Evolutionary conservation across 53 echinoderm and acorn worm genomes (phyloP).

Genomic region (Stichopus horrens): DNA sequence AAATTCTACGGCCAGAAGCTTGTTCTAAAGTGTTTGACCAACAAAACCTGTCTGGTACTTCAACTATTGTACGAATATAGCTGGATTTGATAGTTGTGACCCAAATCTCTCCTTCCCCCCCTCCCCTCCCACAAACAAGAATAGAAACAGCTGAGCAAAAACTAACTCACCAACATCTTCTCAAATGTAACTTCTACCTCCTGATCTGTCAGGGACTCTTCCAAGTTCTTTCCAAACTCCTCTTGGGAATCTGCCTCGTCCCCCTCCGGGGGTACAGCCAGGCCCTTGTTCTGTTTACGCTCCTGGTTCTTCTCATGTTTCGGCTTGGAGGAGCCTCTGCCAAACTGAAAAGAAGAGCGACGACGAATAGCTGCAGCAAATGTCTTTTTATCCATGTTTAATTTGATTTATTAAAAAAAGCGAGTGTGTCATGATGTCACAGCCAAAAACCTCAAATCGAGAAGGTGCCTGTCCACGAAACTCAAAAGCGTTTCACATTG

Average conservation of each 20-base stretch:
- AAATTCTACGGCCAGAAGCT: no score
- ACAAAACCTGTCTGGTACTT: no score
- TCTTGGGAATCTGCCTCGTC: constrained; percentile 66
- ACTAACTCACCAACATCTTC: constrained; percentile 88
- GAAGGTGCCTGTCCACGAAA: no score
- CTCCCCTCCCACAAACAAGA: neutral
- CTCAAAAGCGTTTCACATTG: neutral
- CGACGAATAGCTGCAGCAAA: constrained; percentile 46
- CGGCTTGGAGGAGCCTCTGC: constrained; percentile 55
- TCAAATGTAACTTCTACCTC: constrained; percentile 95
- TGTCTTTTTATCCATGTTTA: constrained; percentile 2
- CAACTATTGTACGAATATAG: no score
- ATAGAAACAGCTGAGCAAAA: neutral
- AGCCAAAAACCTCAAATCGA: no score
- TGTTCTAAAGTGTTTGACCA: no score
- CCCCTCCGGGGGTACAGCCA: constrained; percentile 45
- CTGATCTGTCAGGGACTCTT: constrained; percentile 77
- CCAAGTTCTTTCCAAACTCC: constrained; percentile 68
- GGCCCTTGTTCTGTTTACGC: constrained; percentile 13
- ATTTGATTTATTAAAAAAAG: neutral
- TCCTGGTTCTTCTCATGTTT: constrained; percentile 49
- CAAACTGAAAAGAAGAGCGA: constrained; percentile 51
- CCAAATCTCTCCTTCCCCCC: no score
- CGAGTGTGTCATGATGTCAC: no score
- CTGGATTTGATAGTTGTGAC: no score